Percentiles rank a stretch among this genome's conserved stretches.
Evolutionary conservation across 2,888 invertebrate species (phyloP).

Genomic region (Formica aserva): DNA sequence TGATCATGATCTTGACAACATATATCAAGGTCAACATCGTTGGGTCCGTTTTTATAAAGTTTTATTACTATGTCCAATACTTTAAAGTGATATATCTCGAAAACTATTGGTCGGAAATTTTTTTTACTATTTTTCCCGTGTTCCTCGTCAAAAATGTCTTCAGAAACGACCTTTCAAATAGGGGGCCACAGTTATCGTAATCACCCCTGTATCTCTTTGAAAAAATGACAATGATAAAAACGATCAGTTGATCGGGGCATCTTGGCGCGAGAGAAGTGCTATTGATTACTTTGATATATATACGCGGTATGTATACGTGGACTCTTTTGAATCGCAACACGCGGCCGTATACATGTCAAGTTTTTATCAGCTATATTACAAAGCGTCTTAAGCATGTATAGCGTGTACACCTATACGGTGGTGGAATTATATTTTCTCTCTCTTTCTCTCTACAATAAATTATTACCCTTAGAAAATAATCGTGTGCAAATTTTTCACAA

Average conservation of each 20-base stretch:
- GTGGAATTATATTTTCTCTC: not conserved
- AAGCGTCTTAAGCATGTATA: not conserved
- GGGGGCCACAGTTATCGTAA: no score
- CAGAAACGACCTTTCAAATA: no score
- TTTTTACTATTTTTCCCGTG: no score
- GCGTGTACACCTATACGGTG: not conserved
- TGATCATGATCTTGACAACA: no score
- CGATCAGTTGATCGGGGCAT: constrained; percentile 75
- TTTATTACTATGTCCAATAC: no score
- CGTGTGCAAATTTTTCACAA: not conserved
- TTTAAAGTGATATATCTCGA: no score
- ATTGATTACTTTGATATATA: constrained; percentile 61
- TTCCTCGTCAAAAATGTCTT: no score
- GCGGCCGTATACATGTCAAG: constrained; percentile 58
- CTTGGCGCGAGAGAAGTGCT: constrained; percentile 35
- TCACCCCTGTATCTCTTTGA: no score
- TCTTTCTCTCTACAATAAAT: not conserved
- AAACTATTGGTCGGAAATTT: no score
- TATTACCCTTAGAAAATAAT: not conserved
- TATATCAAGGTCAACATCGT: no score
- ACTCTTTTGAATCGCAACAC: constrained; percentile 65
- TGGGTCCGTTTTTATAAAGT: no score
- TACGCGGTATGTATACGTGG: constrained; percentile 67
- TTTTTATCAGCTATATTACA: constrained; percentile 8
- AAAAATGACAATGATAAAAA: constrained; percentile 50